Conservation (phyloP, 2,888 invertebrate genomes). For the Gastrophysa polygoni region DNA sequence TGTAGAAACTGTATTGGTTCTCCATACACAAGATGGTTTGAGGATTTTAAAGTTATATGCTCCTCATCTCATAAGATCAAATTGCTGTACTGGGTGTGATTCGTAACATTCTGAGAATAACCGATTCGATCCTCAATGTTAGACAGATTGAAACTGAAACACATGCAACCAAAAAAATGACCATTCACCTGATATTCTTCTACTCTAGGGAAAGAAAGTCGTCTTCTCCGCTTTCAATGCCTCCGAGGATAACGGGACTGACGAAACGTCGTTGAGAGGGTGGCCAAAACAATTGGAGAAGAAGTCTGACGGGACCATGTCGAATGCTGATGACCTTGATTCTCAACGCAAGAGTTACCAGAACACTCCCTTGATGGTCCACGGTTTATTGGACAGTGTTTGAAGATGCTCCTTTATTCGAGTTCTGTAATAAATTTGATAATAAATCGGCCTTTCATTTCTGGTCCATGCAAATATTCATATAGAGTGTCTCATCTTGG, state of each 20-base stretch:
- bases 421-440: not conserved
- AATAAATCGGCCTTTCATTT: not conserved
- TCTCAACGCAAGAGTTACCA: not conserved
- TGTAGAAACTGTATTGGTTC: no score
- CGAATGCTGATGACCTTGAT: not conserved
- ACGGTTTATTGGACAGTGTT: conserved; percentile 49
- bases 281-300: not conserved
- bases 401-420: conserved; percentile 12
- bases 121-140: no score
- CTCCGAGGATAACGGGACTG: not conserved
- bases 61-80: no score
- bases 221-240: not conserved
- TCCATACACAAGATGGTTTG: no score
- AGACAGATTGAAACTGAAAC: no score
- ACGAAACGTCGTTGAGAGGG: not conserved
- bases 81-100: no score
- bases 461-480: no score
- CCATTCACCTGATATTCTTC: conserved; percentile 15
- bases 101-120: no score
- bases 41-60: no score
- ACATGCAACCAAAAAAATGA: no score
- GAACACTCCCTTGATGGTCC: conserved; percentile 47
- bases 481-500: no score
- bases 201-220: conserved; percentile 12
- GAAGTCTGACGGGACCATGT: not conserved